Percentiles rank a stretch among this genome's conserved stretches.
These are phyloP conservation scores for Ptychochromis oligacanthus DNA, from an alignment of 2,113 vertebrate species.

Conservation along the genomic window DNA sequence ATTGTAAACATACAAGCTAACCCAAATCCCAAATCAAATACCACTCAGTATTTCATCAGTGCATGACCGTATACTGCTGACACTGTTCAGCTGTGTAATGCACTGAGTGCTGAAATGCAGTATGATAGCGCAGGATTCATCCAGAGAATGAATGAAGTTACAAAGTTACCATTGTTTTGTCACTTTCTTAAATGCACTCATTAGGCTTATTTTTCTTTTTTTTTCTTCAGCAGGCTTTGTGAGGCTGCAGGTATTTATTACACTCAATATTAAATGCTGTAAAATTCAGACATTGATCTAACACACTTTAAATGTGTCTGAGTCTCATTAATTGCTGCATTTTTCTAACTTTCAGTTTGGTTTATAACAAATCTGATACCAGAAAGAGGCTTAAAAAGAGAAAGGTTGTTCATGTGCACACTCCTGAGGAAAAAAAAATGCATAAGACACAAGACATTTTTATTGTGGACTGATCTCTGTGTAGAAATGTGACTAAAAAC, in stretches of 20 bases:
- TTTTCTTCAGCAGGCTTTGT: neutral
- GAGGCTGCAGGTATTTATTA: neutral
- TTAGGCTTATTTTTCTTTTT: neutral
- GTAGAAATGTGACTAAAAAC: no score
- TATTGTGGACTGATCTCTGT: no score
- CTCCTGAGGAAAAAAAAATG: no score
- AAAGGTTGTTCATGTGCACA: no score
- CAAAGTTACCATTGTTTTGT: neutral
- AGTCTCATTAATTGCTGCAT: neutral
- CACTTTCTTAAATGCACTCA: rapidly evolving
- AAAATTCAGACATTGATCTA: neutral
- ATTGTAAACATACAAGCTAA: no score
- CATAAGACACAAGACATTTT: no score
- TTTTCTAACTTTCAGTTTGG: neutral
- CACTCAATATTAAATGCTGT: neutral
- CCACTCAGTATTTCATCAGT: neutral
- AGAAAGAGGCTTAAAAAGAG: no score
- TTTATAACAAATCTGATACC: no score
- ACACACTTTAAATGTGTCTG: neutral
- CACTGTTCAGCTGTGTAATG: neutral
- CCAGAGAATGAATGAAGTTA: neutral
- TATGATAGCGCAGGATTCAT: no score
- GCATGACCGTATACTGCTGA: neutral
- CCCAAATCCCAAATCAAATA: neutral
- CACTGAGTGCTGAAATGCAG: neutral